These are phyloP conservation scores for Aurelia aurita complex sp. Pacific DNA, from an alignment of 30 jellyfish, hydroid and myxozoan species.

Conservation along the genomic window DNA sequence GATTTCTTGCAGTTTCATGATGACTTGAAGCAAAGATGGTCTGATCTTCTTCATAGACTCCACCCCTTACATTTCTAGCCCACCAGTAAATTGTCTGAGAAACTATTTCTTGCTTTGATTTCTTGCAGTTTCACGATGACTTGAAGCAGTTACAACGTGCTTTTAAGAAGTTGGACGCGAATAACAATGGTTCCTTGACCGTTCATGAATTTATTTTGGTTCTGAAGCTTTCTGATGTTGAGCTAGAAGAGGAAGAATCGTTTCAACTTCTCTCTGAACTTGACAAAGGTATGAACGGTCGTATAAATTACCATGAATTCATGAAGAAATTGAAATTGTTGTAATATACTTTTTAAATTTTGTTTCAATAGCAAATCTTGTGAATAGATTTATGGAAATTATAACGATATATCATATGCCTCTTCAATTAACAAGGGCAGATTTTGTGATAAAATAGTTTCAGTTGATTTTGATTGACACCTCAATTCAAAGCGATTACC, in stretches of 20 bases:
- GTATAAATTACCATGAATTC: constrained; percentile 54
- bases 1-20: constrained; percentile 50
- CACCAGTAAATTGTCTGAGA: no score
- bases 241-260: constrained; percentile 53
- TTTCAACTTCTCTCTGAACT: constrained; percentile 69
- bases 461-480: no score
- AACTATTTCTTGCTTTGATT: no score
- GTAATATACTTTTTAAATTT: not conserved
- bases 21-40: constrained; percentile 35
- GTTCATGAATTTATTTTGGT: constrained; percentile 67
- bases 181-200: constrained; percentile 39
- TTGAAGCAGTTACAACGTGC: constrained; percentile 75
- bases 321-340: constrained; percentile 22
- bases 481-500: no score
- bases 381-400: no score
- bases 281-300: constrained; percentile 64
- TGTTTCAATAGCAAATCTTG: no score
- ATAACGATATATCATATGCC: no score
- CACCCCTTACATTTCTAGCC: no score
- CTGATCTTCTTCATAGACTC: no score
- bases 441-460: no score
- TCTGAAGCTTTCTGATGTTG: constrained; percentile 62
- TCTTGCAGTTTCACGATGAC: constrained; percentile 65
- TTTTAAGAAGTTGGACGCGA: constrained; percentile 61
- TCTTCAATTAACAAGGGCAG: no score